phyloP scores from a whole-genome alignment of 1,140 invertebrate species.

The Euwallacea similis region DNA sequence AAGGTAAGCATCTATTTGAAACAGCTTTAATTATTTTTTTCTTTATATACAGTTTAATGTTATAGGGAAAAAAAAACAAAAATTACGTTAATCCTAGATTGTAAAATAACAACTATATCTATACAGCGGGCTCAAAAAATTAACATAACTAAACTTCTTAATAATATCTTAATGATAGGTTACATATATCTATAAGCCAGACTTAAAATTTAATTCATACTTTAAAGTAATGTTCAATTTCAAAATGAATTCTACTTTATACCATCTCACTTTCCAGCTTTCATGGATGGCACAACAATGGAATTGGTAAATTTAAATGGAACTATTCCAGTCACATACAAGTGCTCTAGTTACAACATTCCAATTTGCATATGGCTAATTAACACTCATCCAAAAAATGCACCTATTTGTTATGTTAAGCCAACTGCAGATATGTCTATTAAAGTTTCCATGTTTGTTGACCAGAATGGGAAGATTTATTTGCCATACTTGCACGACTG shows the following conservation, averaged over 20 bases:
- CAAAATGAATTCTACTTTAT: neutral
- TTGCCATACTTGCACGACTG: slow-evolving; percentile 96
- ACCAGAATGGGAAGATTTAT: slow-evolving; percentile 94
- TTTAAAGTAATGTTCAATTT: too few relatives aligned
- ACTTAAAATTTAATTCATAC: too few relatives aligned
- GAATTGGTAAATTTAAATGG: slow-evolving; percentile 85
- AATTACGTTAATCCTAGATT: too few relatives aligned
- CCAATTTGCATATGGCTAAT: slow-evolving; percentile 95
- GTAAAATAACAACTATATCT: too few relatives aligned
- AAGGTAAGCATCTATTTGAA: too few relatives aligned
- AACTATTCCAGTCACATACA: slow-evolving; percentile 90
- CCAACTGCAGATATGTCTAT: slow-evolving; percentile 96
- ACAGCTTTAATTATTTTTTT: too few relatives aligned
- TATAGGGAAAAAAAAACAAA: too few relatives aligned
- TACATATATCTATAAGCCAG: too few relatives aligned
- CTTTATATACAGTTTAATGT: too few relatives aligned
- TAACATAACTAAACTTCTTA: too few relatives aligned
- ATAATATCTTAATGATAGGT: neutral
- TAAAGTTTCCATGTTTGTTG: slow-evolving; percentile 91
- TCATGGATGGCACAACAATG: slow-evolving; percentile 85
- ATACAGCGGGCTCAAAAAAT: too few relatives aligned
- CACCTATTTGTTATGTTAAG: slow-evolving; percentile 97
- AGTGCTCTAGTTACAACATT: slow-evolving; percentile 93
- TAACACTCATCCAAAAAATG: slow-evolving; percentile 95
- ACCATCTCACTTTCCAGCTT: slow-evolving; percentile 66